Evolutionary conservation across 2,113 vertebrate genomes (phyloP), one percentile per base, ranked within the genome.

Genomic region (Xenus cinereus): DNA sequence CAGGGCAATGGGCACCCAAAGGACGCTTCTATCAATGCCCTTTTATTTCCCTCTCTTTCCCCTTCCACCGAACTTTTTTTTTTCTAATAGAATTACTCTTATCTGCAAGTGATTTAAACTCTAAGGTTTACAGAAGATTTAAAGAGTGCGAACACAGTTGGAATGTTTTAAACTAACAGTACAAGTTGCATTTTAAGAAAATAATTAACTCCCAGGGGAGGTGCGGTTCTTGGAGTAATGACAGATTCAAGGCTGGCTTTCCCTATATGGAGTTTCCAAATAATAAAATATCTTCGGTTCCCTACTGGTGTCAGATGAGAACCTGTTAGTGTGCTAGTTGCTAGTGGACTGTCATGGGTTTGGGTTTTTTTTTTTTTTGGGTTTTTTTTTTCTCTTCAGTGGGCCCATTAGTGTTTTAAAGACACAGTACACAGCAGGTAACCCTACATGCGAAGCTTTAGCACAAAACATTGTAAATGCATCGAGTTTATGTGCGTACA

Each of bases 201-300:
- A 98, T 99, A 99, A 99, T 99, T 98, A 99, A 98, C 98, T 98
- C 98, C 98, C 98, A 71, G 96, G 99, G 98, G 98, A 99, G 97
- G 98, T 98, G 98, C 89, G 98, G 98, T 98, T 97, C 97, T 97
- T 97, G 97, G 98, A 98, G 98, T 98, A 97, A 98, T 98, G 98
- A 98, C 98, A 98, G 98, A 98, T 98, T 98, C 98, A 98, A 98
- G 98, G 97, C 98, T 97, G 98, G 96, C 94, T 98, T 96, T 97
- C 98, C 98, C 98, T 98, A 98, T 95, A 98, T 98, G 98, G 98
- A 98, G 97, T 99, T 99, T 98, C 98, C 98, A 99, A 99, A 99
- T 99, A 99, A 98, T 98, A 98, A 98, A 98, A 98, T 98, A 98
- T 97, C 98, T 98, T 98, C 78, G 96, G 97, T 98, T 99, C 98